A percentile compares a stretch with the other conserved stretches of the same genome.
Conservation (phyloP, 2,113 vertebrate species). For the Cheilinus undulatus region DNA sequence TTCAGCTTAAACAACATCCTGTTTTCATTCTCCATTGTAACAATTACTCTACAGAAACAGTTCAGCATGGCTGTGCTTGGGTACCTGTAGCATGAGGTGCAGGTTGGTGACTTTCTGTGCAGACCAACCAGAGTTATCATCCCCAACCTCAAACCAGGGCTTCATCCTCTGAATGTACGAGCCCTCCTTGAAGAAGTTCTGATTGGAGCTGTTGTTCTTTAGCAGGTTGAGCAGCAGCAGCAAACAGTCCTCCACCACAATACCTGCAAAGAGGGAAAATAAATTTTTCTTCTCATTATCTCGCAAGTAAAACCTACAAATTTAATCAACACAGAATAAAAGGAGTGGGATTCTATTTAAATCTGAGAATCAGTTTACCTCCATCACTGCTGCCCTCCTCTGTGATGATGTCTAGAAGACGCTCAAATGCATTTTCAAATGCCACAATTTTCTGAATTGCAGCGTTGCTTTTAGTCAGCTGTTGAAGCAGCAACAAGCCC, state of each 20-base stretch:
- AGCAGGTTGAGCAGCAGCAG: slow-evolving; percentile 93
- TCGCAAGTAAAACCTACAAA: neutral
- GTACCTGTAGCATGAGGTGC: slow-evolving; percentile 98
- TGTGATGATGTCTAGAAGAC: slow-evolving; percentile 95
- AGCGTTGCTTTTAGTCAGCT: slow-evolving; percentile 95
- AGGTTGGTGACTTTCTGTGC: slow-evolving; percentile 99
- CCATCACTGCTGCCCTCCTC: slow-evolving; percentile 98
- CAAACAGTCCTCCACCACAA: slow-evolving; percentile 98
- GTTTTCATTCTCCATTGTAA: neutral
- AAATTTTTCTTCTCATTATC: neutral
- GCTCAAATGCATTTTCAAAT: slow-evolving; percentile 98
- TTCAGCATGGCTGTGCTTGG: neutral
- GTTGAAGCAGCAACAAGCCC: slow-evolving; percentile 95
- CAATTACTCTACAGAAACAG: neutral
- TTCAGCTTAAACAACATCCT: neutral
- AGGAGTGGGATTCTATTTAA: neutral
- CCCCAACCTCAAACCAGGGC: slow-evolving; percentile 98
- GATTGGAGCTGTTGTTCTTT: slow-evolving; percentile 99
- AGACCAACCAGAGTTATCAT: slow-evolving; percentile 97
- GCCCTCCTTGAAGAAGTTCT: slow-evolving; percentile 99
- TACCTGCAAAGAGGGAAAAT: slow-evolving; percentile 81
- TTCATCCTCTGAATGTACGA: slow-evolving; percentile 99
- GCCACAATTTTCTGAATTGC: slow-evolving; percentile 99
- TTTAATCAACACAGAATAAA: neutral
- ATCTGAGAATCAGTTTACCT: slow-evolving; percentile 81